Evolutionary conservation across 1,140 invertebrate species (phyloP), one percentile per base, ranked within the genome.

Genomic region (Hylaeus volcanicus): DNA sequence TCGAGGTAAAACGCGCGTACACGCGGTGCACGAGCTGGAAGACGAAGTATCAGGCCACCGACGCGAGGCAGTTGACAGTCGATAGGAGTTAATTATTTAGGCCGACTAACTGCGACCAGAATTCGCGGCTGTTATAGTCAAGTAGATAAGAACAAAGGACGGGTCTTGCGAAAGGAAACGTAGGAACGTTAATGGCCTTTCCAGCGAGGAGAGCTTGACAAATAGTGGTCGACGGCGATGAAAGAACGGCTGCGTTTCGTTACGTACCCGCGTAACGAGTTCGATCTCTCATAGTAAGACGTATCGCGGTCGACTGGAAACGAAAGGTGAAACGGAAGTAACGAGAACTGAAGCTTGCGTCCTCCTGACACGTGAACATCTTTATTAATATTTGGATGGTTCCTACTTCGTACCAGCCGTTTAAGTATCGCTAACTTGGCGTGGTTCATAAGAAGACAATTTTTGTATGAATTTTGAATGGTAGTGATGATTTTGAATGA

Each of bases 61-160:
- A 14, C 37, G 60, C 60, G 37, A 41, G 6, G 2, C 8, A 14
- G 8, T 3, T 41, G 26, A 0, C 12, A 56, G 55, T 65, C 55
- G 63, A 68, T 61, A 37, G n/a, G 14, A 51, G 43, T 79, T 80
- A 75, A 75, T 80, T 53, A 80, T 55, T 26, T 63, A 53, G 63
- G 14, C 43, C 56, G 61, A 5, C 55, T n/a, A 37, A 61, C 58
- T n/a, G 39, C 60, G 39, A 43, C 58, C 53, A 53, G 53, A 45
- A 55, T 65, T 37, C 55, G 15, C 11, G 5, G 0, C 72, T 43
- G 55, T 74, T 66, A 53, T 75, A 69, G 72, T 39, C 73, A 75
- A 80, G 64, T 69, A 80, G 79, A 75, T 80, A 80, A 75, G 79
- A 80, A 74, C 79, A 80, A 80, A 68, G 73, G 64, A 37, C 11